These are phyloP conservation scores for Phycodurus eques DNA, from an alignment of 2,113 vertebrate genomes.

Conservation along the genomic window DNA sequence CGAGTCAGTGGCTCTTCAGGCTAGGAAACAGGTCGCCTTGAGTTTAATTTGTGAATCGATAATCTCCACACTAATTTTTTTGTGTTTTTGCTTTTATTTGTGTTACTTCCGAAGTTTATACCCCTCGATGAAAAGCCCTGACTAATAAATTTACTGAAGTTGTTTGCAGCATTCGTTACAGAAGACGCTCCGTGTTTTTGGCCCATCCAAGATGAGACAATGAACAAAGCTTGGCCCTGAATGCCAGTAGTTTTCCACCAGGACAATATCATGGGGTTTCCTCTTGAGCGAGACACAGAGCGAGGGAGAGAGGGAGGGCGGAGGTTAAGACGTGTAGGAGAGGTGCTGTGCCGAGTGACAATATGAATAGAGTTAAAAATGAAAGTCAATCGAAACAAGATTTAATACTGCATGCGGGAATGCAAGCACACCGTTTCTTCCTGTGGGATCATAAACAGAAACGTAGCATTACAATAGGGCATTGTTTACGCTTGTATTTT, in stretches of 20 bases:
- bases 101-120: background rate
- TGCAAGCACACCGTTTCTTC: background rate
- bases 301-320: background rate
- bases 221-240: constrained; percentile 67
- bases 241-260: constrained; percentile 77
- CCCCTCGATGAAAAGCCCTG: background rate
- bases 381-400: background rate
- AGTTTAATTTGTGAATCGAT: background rate
- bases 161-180: constrained; percentile 31
- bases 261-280: constrained; percentile 60
- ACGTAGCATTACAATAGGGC: background rate
- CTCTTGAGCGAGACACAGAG: constrained; percentile 37
- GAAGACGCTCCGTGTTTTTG: constrained; percentile 38
- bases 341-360: constrained; percentile 9
- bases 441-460: background rate
- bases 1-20: background rate
- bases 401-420: background rate
- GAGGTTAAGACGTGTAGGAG: constrained; percentile 13
- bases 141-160: constrained; percentile 1
- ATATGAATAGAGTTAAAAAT: constrained; percentile 2
- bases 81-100: background rate
- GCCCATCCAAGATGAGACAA: constrained; percentile 56
- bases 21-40: background rate
- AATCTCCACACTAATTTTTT: background rate
- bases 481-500: background rate